Base-by-base conservation (phyloP, 1,140 invertebrate genomes). In the Leptoteleia sp. region DNA sequence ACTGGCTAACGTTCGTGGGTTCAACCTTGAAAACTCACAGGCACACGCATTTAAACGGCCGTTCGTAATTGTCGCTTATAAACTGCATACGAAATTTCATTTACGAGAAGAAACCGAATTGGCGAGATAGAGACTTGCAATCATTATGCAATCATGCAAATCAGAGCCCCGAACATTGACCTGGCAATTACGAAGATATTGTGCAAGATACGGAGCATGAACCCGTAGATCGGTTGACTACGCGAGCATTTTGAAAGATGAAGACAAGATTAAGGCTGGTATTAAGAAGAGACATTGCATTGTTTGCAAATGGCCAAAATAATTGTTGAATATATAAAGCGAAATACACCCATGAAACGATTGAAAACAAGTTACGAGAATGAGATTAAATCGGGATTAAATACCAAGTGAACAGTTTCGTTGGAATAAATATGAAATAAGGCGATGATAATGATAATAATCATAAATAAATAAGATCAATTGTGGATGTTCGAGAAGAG, bases 131-230 rank as follows among this genome's bases (percentile, higher is more conserved):
- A 54, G 15, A 7, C 7, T 40, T 16, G 40, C 43, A 33, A 47
- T 55, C 43, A 50, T 75, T 75, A 67, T 67, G 71, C 45, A 75
- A 75, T 11, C 27, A 57, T 42, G 59, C 50, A 31, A 73, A 64
- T 42, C 37, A 12, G 35, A 43, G 27, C 42, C 4, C 35, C 50
- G 61, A 59, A 64, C 71, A 52, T 75, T 67, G 59, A 75, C 71
- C 71, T 52, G 37, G 31, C 45, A 50, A 71, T 71, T 61, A 43
- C 45, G 22, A 35, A 59, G 67, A 71, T 52, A 61, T 71, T 71
- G 67, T 31, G 55, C 52, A 61, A 71, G 54, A 43, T 45, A 52
- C 35, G 8, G 33, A 7, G 27, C 45, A 8, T 5, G 19, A 19
- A 50, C 13, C 8, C 15, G 62, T 11, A 40, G 35, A 55, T 33